Evolutionary conservation across 2,888 invertebrate genomes (phyloP), one percentile per base, ranked within the genome.

Genomic region (Latheticus oryzae): DNA sequence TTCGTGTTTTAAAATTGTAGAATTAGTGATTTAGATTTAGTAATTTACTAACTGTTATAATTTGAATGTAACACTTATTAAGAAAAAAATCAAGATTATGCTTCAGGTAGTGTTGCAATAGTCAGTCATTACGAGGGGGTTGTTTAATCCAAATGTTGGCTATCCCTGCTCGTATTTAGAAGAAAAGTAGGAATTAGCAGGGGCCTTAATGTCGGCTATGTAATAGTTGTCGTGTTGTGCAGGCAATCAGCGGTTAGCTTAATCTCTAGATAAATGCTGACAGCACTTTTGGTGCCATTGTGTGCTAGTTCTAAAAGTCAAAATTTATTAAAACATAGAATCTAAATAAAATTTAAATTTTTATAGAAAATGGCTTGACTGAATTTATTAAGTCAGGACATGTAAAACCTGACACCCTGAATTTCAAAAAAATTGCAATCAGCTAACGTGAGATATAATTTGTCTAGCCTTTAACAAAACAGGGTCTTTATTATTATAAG

Each of bases 171-270:
- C 60, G 60, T 58, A 28, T 38, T 33, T 40, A 62, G 53, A 66
- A 62, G 62, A 58, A 62, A 67, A 64, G 66, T 75, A 73, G 73
- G 74, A 73, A 69, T 76, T 76, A 77, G 76, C 75, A 71, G 76
- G 75, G 77, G 77, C 76, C 77, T 78, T 77, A 76, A 76, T 74
- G 75, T 77, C 73, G 72, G 76, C 76, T 78, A 74, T 75, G 69
- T 74, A 70, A 74, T 76, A 77, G 73, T 72, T 76, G 78, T 78
- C 78, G 78, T 78, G 78, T 78, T 78, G 78, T 78, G 78, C 75
- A 75, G 76, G 76, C 77, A 77, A 76, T 77, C 76, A 76, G 73
- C 73, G 70, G 73, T 75, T 76, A 75, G 76, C 75, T 74, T 73
- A 68, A 70, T 73, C 72, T 67, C 66, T 68, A 69, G 71, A 62